Evolutionary conservation across 2,888 invertebrate species (phyloP).

Genomic region (Drosophila rellima): DNA sequence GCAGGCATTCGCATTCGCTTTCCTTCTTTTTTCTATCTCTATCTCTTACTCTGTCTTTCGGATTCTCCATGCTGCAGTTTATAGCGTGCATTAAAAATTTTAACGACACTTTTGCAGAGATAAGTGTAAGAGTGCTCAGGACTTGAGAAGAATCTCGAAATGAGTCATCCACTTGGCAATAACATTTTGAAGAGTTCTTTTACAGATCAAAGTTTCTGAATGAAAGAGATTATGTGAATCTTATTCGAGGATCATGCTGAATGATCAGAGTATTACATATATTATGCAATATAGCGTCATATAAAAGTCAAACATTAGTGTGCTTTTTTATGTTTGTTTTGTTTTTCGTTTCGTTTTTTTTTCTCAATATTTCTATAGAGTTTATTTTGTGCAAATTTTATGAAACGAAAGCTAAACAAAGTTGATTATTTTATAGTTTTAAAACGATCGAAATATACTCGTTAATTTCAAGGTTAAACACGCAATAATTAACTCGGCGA

Average conservation of each 20-base stretch:
- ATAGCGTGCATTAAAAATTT: constrained; percentile 45
- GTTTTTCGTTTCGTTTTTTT: constrained; percentile 6
- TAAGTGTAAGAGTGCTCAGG: constrained; percentile 21
- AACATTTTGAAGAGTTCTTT: neutral
- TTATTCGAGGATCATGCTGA: too few relatives aligned
- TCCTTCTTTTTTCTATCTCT: neutral
- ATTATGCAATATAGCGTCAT: constrained; percentile 19
- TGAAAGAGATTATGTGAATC: neutral
- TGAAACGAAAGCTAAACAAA: constrained; percentile 74
- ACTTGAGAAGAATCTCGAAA: constrained; percentile 3
- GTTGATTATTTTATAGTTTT: constrained; percentile 79
- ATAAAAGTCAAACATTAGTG: constrained; percentile 42
- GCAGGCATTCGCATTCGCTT: constrained; percentile 2
- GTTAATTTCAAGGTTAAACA: constrained; percentile 75
- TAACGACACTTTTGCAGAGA: constrained; percentile 49
- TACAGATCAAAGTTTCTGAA: constrained; percentile 3
- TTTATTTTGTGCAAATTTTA: constrained; percentile 59
- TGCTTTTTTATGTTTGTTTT: neutral
- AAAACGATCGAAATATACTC: constrained; percentile 71
- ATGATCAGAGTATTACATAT: neutral
- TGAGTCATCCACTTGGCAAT: constrained; percentile 23
- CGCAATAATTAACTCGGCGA: constrained; percentile 77
- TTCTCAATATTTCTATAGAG: constrained; percentile 28
- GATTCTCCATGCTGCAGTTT: constrained; percentile 44
- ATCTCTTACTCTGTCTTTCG: neutral